Evolutionary conservation across 2,888 invertebrate species (phyloP).

Genomic region (Morpho helenor): DNA sequence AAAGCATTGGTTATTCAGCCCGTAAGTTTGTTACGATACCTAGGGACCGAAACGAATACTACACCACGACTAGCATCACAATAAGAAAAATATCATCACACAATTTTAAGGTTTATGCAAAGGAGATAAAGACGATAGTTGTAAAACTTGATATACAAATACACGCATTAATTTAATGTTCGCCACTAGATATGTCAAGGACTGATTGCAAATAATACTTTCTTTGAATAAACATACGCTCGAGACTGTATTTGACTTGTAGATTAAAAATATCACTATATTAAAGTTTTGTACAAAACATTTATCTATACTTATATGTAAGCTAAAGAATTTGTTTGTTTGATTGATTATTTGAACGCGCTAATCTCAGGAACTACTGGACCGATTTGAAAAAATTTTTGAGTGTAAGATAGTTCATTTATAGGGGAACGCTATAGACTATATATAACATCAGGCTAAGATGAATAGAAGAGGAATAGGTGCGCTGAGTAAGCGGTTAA

Average conservation of each 20-base stretch:
- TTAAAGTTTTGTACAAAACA: too few species aligned
- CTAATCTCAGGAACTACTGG: too few species aligned
- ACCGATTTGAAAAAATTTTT: too few species aligned
- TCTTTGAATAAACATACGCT: constrained; percentile 46
- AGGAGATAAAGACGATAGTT: not conserved
- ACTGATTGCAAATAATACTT: constrained; percentile 57
- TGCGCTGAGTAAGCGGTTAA: too few species aligned
- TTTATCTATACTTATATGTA: too few species aligned
- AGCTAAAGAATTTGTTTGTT: too few species aligned
- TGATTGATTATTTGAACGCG: too few species aligned
- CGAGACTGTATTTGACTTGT: not conserved
- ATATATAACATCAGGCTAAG: too few species aligned
- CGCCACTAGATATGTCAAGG: constrained; percentile 70
- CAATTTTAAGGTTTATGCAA: constrained; percentile 26
- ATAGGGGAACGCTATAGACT: too few species aligned
- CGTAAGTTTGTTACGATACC: constrained; percentile 53
- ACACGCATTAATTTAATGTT: constrained; percentile 46
- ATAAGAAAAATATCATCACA: constrained; percentile 37
- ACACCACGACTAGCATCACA: constrained; percentile 57
- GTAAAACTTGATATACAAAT: not conserved
- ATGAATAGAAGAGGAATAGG: too few species aligned
- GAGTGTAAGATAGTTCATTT: too few species aligned
- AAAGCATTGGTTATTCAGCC: constrained; percentile 59
- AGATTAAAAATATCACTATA: too few species aligned
- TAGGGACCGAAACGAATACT: constrained; percentile 56